Conservation (phyloP, 92 coral and sea anemone genomes). For the Meandrina meandrites region DNA sequence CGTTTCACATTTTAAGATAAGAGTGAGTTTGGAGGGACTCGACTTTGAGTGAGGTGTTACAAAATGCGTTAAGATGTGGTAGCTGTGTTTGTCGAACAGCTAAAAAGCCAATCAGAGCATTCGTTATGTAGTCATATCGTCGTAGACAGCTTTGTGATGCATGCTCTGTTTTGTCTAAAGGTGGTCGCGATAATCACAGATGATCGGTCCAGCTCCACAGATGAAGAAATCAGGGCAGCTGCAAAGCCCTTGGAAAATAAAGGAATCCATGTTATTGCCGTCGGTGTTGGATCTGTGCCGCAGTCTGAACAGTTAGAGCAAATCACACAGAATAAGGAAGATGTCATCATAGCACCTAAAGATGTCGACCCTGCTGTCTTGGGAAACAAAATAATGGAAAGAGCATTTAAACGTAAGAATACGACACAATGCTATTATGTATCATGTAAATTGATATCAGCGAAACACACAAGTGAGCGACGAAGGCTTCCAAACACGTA, state of each 20-base stretch:
- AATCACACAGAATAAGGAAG: constrained; percentile 45
- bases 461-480: background rate
- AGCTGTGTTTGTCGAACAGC: background rate
- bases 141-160: background rate
- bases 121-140: background rate
- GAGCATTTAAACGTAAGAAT: constrained; percentile 52
- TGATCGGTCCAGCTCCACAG: constrained; percentile 51
- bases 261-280: constrained; percentile 66
- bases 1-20: too few species aligned
- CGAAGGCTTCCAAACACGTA: background rate
- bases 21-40: background rate
- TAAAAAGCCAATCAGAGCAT: background rate
- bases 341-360: constrained; percentile 61
- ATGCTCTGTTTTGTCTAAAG: background rate
- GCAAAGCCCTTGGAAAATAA: constrained; percentile 51
- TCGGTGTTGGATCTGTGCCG: constrained; percentile 64
- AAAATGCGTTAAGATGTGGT: background rate
- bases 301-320: constrained; percentile 47
- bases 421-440: background rate
- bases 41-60: background rate
- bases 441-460: background rate
- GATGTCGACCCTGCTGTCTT: constrained; percentile 56
- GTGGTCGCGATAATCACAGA: constrained; percentile 75
- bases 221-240: constrained; percentile 44
- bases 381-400: constrained; percentile 64